These are phyloP conservation scores for Chloroclysta siterata DNA, from an alignment of 2,888 invertebrate genomes.

Conservation along the genomic window DNA sequence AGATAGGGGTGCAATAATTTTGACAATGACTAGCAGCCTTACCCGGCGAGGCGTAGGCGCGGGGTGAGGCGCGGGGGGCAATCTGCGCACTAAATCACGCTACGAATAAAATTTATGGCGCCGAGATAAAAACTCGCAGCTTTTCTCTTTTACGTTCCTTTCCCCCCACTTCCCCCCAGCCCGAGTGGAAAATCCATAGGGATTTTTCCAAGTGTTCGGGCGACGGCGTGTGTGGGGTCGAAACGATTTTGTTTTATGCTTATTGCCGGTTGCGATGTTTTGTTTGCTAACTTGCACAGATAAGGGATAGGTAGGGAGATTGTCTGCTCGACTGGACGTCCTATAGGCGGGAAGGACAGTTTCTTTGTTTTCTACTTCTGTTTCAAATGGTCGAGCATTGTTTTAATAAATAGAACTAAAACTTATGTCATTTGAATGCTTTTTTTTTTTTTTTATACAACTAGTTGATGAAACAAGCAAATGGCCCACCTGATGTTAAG, in stretches of 20 bases:
- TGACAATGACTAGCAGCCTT: conserved; percentile 85
- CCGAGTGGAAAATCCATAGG: conserved; percentile 83
- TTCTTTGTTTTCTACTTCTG: conserved; percentile 31
- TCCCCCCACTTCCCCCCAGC: conserved; percentile 62
- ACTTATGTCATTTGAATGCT: too few relatives aligned
- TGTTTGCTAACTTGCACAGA: conserved; percentile 82
- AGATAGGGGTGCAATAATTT: conserved; percentile 86
- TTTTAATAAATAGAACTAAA: not conserved
- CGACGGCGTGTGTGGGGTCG: conserved; percentile 82
- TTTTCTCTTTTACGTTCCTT: conserved; percentile 86
- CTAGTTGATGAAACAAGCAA: too few relatives aligned
- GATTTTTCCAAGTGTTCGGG: conserved; percentile 84
- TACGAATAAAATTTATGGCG: conserved; percentile 86
- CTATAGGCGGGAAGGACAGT: conserved; percentile 44
- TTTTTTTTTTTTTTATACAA: too few relatives aligned
- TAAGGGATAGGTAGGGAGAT: conserved; percentile 74
- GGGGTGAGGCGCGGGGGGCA: conserved; percentile 76
- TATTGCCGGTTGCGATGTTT: conserved; percentile 82
- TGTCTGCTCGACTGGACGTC: conserved; percentile 66
- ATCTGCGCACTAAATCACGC: conserved; percentile 86
- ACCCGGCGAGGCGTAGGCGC: conserved; percentile 82
- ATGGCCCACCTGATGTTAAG: too few relatives aligned
- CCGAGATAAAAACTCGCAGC: conserved; percentile 87
- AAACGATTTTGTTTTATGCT: conserved; percentile 85
- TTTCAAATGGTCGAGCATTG: not conserved